A percentile compares a stretch with the other conserved stretches of the same genome.
Evolutionary conservation across 2,888 invertebrate species (phyloP).

Genomic region (Sturmia bella): DNA sequence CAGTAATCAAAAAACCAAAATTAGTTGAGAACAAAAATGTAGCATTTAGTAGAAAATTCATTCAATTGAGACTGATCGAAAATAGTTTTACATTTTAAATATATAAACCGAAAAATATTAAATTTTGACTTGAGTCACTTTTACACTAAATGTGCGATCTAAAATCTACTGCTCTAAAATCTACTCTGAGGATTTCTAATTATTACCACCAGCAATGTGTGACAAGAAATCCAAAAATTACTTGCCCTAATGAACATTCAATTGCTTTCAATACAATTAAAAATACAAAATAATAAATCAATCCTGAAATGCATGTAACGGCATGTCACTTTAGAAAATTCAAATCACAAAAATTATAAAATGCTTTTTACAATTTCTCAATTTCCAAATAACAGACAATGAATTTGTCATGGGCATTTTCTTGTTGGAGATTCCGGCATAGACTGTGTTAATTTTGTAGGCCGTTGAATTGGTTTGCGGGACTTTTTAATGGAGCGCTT

Average conservation of each 20-base stretch:
- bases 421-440: neutral
- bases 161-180: too few species aligned
- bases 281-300: constrained; percentile 68
- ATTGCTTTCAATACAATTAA: constrained; percentile 65
- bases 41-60: too few species aligned
- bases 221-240: constrained; percentile 63
- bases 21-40: too few species aligned
- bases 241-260: constrained; percentile 50
- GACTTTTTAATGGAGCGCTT: constrained; percentile 48
- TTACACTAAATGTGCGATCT: too few species aligned
- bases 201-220: constrained; percentile 5
- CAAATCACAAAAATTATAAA: neutral
- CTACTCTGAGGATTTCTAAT: too few species aligned
- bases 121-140: too few species aligned
- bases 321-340: neutral
- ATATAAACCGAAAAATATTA: too few species aligned
- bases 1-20: too few species aligned
- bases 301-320: constrained; percentile 25
- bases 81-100: too few species aligned
- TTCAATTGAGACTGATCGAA: too few species aligned
- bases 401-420: constrained; percentile 22
- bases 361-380: constrained; percentile 10
- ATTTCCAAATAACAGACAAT: neutral
- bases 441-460: constrained; percentile 18
- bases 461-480: neutral